Percentiles rank a stretch among this genome's conserved stretches.
Evolutionary conservation across 2,888 invertebrate genomes (phyloP).

Genomic region (Tolmerus cingulatus): DNA sequence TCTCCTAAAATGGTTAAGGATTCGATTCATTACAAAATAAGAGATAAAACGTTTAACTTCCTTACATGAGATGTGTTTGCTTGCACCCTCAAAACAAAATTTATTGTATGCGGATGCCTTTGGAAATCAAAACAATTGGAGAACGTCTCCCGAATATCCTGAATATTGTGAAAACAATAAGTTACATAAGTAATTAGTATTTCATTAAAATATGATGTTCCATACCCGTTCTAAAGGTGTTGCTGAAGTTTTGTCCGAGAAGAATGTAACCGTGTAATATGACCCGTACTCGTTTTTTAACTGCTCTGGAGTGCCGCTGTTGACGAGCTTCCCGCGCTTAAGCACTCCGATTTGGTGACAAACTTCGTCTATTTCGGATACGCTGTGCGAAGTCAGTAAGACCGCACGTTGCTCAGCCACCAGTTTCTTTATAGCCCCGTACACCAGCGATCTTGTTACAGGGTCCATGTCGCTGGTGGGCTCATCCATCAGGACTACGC

Average conservation of each 20-base stretch:
- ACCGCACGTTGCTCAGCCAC: slow-evolving; percentile 58
- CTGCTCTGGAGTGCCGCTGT: slow-evolving; percentile 58
- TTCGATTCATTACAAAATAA: background rate
- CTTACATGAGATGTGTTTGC: slow-evolving; percentile 47
- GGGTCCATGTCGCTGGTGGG: slow-evolving; percentile 79
- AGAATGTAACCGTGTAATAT: slow-evolving; percentile 59
- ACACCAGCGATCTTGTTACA: slow-evolving; percentile 61
- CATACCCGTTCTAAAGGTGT: slow-evolving; percentile 54
- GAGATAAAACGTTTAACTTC: background rate
- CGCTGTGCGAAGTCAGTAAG: slow-evolving; percentile 62
- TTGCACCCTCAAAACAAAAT: slow-evolving; percentile 57
- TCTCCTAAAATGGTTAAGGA: background rate
- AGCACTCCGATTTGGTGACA: slow-evolving; percentile 62
- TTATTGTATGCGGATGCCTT: slow-evolving; percentile 57
- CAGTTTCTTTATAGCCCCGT: slow-evolving; percentile 59
- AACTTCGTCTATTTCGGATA: slow-evolving; percentile 62
- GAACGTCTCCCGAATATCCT: slow-evolving; percentile 55
- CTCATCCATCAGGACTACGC: slow-evolving; percentile 77
- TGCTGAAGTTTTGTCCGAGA: slow-evolving; percentile 56
- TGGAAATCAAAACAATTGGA: slow-evolving; percentile 56
- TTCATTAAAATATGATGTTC: background rate
- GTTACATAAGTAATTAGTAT: background rate
- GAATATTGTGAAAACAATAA: background rate
- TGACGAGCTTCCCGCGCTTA: slow-evolving; percentile 60
- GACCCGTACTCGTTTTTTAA: slow-evolving; percentile 59